Evolutionary conservation across 1,140 invertebrate species (phyloP).

Genomic region (Gonioctena quinquepunctata): DNA sequence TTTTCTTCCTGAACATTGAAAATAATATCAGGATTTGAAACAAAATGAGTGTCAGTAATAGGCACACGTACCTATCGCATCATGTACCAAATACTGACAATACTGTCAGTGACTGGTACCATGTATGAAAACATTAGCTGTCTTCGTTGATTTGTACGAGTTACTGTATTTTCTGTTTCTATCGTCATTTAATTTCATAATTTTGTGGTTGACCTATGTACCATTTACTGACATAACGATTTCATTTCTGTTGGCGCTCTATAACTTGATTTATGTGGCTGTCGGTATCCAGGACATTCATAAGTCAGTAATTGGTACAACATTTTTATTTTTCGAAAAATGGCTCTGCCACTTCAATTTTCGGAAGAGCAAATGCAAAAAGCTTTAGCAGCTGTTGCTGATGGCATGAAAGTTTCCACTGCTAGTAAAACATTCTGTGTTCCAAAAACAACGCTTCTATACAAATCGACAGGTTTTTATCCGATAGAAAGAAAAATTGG

Average conservation of each 20-base stretch:
- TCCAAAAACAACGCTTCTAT: background rate
- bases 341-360: background rate
- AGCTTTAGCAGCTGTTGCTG: background rate
- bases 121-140: background rate
- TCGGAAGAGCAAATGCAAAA: background rate
- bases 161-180: background rate
- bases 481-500: background rate
- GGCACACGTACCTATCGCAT: background rate
- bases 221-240: background rate
- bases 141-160: background rate
- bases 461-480: background rate
- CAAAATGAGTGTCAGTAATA: background rate
- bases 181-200: background rate
- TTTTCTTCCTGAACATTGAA: background rate
- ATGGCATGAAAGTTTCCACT: background rate
- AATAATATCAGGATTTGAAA: background rate
- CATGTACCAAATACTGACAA: background rate
- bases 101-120: no score
- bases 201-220: background rate
- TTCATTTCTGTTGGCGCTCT: background rate
- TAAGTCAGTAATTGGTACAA: background rate
- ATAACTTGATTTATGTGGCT: background rate
- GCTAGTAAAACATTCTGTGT: background rate
- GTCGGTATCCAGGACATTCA: background rate
- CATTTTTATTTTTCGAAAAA: background rate